These are phyloP conservation scores for Brachyistius frenatus DNA, from an alignment of 2,113 vertebrate species.

Conservation along the genomic window DNA sequence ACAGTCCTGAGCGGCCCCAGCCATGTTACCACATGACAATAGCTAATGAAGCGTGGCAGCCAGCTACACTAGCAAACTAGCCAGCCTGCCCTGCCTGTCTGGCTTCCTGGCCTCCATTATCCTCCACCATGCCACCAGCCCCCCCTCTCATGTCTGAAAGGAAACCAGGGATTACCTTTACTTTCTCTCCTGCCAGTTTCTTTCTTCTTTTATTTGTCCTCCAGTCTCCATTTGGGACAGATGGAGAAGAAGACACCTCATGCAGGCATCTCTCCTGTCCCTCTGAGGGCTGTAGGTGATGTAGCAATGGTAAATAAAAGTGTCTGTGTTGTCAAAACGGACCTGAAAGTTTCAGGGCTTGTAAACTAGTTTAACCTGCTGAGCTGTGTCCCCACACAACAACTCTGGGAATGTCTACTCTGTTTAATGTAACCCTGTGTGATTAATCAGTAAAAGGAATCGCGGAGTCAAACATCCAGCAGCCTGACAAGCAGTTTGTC, in stretches of 20 bases:
- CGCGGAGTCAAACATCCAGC: constrained; percentile 60
- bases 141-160: constrained; percentile 9
- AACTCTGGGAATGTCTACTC: constrained; percentile 52
- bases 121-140: constrained; percentile 20
- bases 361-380: constrained; percentile 50
- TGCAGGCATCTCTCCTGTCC: not conserved
- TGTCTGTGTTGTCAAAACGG: constrained; percentile 27
- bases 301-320: constrained; percentile 45
- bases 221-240: not conserved
- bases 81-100: constrained; percentile 57
- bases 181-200: constrained; percentile 4
- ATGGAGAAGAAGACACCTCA: constrained; percentile 1
- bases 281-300: constrained; percentile 1
- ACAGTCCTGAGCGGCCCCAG: constrained; percentile 24
- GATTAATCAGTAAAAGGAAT: constrained; percentile 71
- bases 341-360: not conserved
- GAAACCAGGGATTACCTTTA: constrained; percentile 21
- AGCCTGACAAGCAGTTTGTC: constrained; percentile 21
- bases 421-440: constrained; percentile 40
- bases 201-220: constrained; percentile 6
- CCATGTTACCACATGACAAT: constrained; percentile 63
- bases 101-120: constrained; percentile 62
- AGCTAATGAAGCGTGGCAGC: constrained; percentile 70
- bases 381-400: constrained; percentile 21
- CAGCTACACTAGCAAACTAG: constrained; percentile 53